Conservation (phyloP, 92 coral and sea anemone species). For the Palythoa caribaeorum region DNA sequence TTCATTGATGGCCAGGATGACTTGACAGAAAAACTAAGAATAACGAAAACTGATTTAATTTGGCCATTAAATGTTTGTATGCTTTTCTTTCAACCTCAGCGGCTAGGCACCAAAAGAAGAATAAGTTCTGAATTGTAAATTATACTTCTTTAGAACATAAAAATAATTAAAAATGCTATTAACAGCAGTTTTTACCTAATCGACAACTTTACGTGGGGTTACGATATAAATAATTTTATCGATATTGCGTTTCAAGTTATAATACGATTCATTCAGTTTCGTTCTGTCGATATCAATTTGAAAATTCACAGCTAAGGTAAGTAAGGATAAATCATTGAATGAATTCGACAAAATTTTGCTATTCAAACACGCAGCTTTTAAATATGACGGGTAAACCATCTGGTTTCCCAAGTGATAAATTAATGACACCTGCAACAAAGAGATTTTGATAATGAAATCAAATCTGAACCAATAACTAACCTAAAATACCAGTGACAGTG, state of each 20-base stretch:
- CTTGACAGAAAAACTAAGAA: neutral
- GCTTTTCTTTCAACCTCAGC: no score
- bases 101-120: no score
- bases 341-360: neutral
- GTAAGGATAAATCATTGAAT: neutral
- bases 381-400: neutral
- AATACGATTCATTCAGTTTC: neutral
- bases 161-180: neutral
- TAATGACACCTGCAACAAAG: slow-evolving; percentile 6
- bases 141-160: neutral
- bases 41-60: no score
- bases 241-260: neutral
- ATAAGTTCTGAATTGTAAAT: neutral
- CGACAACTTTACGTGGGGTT: neutral
- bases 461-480: neutral
- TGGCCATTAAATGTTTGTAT: no score
- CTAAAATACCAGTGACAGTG: neutral
- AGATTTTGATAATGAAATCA: neutral
- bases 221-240: neutral
- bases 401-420: slow-evolving; percentile 14
- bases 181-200: neutral
- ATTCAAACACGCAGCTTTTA: neutral
- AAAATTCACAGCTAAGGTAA: neutral
- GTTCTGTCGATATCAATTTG: neutral
- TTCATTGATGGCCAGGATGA: neutral